Conservation (phyloP, 2,113 vertebrate species). For the Rhombomys opimus region DNA sequence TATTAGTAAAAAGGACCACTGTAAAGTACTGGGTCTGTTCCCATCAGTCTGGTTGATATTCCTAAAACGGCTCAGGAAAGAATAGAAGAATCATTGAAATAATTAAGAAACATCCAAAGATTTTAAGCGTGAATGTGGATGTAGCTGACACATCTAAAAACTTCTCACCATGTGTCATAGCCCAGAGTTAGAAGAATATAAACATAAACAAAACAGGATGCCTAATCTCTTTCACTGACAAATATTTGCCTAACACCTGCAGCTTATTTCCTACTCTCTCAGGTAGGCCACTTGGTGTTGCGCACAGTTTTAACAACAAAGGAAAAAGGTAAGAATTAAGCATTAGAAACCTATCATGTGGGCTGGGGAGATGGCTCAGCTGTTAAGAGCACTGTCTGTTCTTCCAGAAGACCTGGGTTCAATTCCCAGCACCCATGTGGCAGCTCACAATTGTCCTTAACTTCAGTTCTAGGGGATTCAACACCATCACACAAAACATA, state of each 20-base stretch:
- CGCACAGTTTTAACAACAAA: neutral
- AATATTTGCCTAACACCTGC: slow-evolving; percentile 6
- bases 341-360: neutral
- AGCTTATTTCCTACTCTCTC: neutral
- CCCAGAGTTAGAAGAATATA: slow-evolving; percentile 48
- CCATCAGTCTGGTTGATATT: neutral
- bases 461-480: neutral
- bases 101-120: neutral
- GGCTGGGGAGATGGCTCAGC: neutral
- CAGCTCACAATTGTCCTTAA: neutral
- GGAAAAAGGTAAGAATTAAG: neutral
- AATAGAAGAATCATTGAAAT: neutral
- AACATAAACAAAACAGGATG: slow-evolving; percentile 29
- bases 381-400: neutral
- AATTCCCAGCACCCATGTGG: neutral
- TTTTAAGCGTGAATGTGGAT: slow-evolving; percentile 17
- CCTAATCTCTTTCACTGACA: neutral
- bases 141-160: slow-evolving; percentile 8
- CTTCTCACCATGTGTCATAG: neutral
- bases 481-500: neutral
- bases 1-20: neutral
- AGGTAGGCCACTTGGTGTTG: neutral
- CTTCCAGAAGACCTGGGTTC: neutral
- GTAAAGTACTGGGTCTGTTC: neutral
- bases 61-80: slow-evolving; percentile 47